Percentiles rank a stretch among this genome's conserved stretches.
Evolutionary conservation across 2,888 invertebrate genomes (phyloP).

Genomic region (Cantharis nigra): DNA sequence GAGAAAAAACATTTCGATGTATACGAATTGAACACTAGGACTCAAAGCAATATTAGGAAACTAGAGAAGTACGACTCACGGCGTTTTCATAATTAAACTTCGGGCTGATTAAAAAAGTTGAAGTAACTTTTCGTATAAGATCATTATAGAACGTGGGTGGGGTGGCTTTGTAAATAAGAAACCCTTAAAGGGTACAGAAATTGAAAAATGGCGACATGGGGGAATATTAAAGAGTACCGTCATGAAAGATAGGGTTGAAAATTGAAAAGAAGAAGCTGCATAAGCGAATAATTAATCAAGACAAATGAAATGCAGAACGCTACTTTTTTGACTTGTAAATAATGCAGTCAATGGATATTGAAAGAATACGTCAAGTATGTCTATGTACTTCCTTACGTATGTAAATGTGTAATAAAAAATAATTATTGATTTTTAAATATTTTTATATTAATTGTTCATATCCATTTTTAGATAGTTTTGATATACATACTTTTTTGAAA

Average conservation of each 20-base stretch:
- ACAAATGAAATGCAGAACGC: conserved; percentile 32
- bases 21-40: conserved; percentile 22
- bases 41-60: conserved; percentile 20
- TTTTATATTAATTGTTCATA: too few relatives aligned
- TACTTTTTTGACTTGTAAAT: not conserved
- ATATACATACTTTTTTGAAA: too few relatives aligned
- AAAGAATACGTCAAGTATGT: not conserved
- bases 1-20: conserved; percentile 27
- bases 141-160: conserved; percentile 42
- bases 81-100: conserved; percentile 48
- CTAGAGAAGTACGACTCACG: conserved; percentile 33
- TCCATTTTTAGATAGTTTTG: too few relatives aligned
- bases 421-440: too few relatives aligned
- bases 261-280: conserved; percentile 39
- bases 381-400: too few relatives aligned
- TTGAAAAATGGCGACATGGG: conserved; percentile 45
- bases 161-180: conserved; percentile 46
- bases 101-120: conserved; percentile 49
- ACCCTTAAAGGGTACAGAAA: conserved; percentile 44
- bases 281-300: conserved; percentile 37
- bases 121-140: conserved; percentile 48
- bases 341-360: not conserved
- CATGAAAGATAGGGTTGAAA: conserved; percentile 40
- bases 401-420: too few relatives aligned
- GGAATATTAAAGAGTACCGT: conserved; percentile 43